Evolutionary conservation across 2,113 vertebrate species (phyloP), one percentile per base, ranked within the genome.

Genomic region (Bombycilla garrulus): DNA sequence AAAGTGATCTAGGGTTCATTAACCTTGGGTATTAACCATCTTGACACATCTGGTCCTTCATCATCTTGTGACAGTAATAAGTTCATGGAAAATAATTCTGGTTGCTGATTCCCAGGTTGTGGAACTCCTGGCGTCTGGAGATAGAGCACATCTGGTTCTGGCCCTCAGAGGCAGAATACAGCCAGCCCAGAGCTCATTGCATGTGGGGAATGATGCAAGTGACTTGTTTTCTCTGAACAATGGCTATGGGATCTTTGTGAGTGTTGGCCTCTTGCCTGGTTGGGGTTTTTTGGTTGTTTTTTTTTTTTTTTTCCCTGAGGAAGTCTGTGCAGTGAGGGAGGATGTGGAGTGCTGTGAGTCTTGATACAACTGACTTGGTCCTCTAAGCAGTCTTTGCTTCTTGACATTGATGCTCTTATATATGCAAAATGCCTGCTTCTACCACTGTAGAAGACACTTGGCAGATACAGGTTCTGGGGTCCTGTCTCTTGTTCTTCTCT

Each of bases 211-310:
- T 90, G 93, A 88, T 95, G 88, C 91, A 94, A 95, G 62, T 76
- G 81, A 44, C 87, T 91, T 90, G 51, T 96, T 96, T 95, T 71
- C 88, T 53, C 76, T 83, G 74, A 94, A 81, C 92, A 92, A 81
- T 90, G 85, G 81, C 79, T 92, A 77, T 80, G 90, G 90, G 79
- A 90, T 93, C 81, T 94, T 87, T 91, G 78, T 92, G 64, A 90
- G 90, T 81, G 33, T 92, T 97, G 96, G 90, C 85, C 35, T 92
- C 60, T 93, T 2, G 60, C 93, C 85, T 92, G 25, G 15, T 65
- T 67, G 60, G 26, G 16, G 15, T 31, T 81, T 57, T 56, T 56
- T 44, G 8, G 26, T 53, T 42, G 20, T 22, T 56, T 57, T 9
- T n/a, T 56, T n/a, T 35, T 45, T 29, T 57, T 70, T 72, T 83